phyloP scores from a whole-genome alignment of 2,113 vertebrate species.

The Cichladusa arquata region DNA sequence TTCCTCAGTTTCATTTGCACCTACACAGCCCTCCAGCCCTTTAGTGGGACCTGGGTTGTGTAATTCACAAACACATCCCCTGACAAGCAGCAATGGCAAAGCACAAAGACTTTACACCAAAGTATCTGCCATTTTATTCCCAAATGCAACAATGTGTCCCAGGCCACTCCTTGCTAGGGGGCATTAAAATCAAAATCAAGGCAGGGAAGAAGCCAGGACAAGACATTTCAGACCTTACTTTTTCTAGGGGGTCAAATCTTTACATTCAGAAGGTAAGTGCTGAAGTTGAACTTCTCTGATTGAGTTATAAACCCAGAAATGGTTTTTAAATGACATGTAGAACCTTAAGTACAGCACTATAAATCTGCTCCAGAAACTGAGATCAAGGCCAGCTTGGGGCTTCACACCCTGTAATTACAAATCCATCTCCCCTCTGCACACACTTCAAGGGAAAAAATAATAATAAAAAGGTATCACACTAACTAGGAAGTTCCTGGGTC shows the following conservation, averaged over 20 bases:
- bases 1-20: neutral
- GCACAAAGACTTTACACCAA: neutral
- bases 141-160: neutral
- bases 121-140: neutral
- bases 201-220: neutral
- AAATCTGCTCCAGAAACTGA: constrained; percentile 12
- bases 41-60: neutral
- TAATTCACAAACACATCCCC: neutral
- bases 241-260: neutral
- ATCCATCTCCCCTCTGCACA: neutral
- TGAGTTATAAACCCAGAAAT: neutral
- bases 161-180: neutral
- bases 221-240: neutral
- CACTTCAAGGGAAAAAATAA: neutral
- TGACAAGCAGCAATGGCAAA: neutral
- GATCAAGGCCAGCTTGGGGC: neutral
- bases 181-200: neutral
- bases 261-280: neutral
- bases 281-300: neutral
- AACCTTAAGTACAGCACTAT: neutral
- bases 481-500: neutral
- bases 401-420: neutral
- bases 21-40: rapidly evolving
- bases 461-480: neutral
- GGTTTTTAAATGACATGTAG: neutral